Evolutionary conservation across 2,113 vertebrate genomes (phyloP), one percentile per base, ranked within the genome.

Genomic region (Hypocryptadius cinnamomeus): DNA sequence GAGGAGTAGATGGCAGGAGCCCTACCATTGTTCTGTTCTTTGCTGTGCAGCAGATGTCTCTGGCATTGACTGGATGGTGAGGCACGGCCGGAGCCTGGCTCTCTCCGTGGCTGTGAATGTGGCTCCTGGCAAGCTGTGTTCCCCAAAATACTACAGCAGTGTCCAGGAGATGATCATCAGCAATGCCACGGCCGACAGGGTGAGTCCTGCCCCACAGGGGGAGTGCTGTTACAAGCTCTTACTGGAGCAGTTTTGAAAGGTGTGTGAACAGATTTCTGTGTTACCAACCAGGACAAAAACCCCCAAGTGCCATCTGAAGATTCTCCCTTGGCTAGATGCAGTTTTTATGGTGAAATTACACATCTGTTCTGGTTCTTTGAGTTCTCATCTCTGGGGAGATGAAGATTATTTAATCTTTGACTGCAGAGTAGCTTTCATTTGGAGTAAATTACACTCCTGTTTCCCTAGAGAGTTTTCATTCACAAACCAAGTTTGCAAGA

Each of bases 21-120:
- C 27, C 31, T 50, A 5, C n/a, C 61, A 60, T 7, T 54, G 35
- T 54, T 95, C 31, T 90, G 30, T 44, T 86, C 37, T 69, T 57
- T 19, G 39, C 33, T 53, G 71, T 84, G 40, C 93, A 99, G 99
- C 99, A 64, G 99, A 99, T 3, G 79, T 99, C 76, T 99, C 99
- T 7, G 99, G 99, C 63, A 98, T 99, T 22, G 99, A 99, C 97
- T 99, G 99, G 99, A 99, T 99, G 99, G 99, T 99, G 95, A 98
- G 99, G 79, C 99, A 99, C 0, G 99, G 99, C 13, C 98, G 99
- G 13, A 99, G 99, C 97, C 92, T 99, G 97, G 99, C 99, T 1
- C 97, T 99, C 51, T 98, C 99, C 0, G 98, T 99, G 69, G 98
- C 98, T 12, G 98, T 99, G 53, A 99, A 98, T 0, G 98, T 98